Evolutionary conservation across 2,113 vertebrate genomes (phyloP), one percentile per base, ranked within the genome.

Genomic region (Aphelocoma coerulescens): DNA sequence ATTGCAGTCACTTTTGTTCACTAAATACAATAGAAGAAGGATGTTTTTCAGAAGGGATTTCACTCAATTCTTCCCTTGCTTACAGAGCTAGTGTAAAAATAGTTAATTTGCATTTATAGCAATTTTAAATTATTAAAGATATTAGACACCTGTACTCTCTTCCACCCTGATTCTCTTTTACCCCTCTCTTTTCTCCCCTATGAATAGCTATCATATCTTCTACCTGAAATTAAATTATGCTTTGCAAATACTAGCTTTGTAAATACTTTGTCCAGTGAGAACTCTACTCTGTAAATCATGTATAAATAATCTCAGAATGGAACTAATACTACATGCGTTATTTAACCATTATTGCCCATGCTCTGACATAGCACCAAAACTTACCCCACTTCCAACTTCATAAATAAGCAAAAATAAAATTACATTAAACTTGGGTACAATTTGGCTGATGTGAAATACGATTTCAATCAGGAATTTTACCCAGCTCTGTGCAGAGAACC

Each of bases 1-100:
- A 48, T 22, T 61, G 51, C 77, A 87, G 68, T 26, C 66, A 78
- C 61, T 83, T 85, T 81, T 94, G 76, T 52, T 73, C 37, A 48
- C 14, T 33, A 77, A 75, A 86, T 49, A 91, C n/a, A 91, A 75
- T 17, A 82, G 78, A 80, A 77, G 44, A 57, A 91, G 24, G 33
- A 49, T 16, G 11, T 11, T 51, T 83, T 95, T 92, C 76, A 84
- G n/a, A 90, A 93, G 44, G 16, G 21, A 81, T 90, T 92, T 91
- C 32, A 90, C 16, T 74, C 57, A 58, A n/a, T 90, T 88, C 49
- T 78, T 55, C 54, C 32, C 27, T 68, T 85, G 30, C 39, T 88
- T 67, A 83, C 13, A 75, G 14, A 49, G 41, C 19, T 43, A 52
- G 8, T 52, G 12, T 24, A 77, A 93, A 61, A 93, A 3, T 6